Evolutionary conservation across 1,140 invertebrate genomes (phyloP).

Genomic region (Triops longicaudatus): DNA sequence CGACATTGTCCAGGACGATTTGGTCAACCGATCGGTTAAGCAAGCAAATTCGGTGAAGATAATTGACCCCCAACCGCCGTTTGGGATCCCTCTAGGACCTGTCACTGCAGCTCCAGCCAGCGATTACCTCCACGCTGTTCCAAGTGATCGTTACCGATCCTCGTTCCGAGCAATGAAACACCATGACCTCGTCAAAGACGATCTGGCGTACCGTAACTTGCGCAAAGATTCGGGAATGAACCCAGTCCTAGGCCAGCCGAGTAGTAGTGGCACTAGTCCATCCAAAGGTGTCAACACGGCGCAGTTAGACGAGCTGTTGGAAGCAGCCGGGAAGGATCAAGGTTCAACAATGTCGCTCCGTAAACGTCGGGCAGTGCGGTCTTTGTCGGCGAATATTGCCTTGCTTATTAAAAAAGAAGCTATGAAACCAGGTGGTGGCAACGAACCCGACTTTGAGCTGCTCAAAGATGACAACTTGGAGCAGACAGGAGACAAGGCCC

Average conservation of each 20-base stretch:
- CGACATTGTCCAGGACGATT: conserved; percentile 71
- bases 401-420: conserved; percentile 47
- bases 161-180: conserved; percentile 54
- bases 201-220: conserved; percentile 71
- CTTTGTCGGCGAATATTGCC: conserved; percentile 69
- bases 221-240: conserved; percentile 55
- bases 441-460: conserved; percentile 17
- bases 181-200: conserved; percentile 75
- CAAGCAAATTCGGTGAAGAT: conserved; percentile 59
- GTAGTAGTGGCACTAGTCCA: conserved; percentile 35
- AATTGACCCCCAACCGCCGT: conserved; percentile 71
- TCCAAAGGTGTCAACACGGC: conserved; percentile 35
- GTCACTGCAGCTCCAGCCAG: conserved; percentile 61
- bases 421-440: not conserved
- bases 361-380: conserved; percentile 66
- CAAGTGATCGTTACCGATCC: conserved; percentile 41
- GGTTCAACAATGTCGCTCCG: conserved; percentile 35
- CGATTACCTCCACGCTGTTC: conserved; percentile 71
- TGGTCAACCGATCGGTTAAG: conserved; percentile 67
- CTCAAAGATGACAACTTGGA: conserved; percentile 35
- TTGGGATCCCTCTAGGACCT: conserved; percentile 77
- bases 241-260: conserved; percentile 32
- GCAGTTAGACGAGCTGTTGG: conserved; percentile 36
- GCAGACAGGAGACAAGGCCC: conserved; percentile 38
- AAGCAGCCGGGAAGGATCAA: conserved; percentile 24